Evolutionary conservation across 2,888 invertebrate species (phyloP), one percentile per base, ranked within the genome.

Genomic region (Luffia ferchaultella): DNA sequence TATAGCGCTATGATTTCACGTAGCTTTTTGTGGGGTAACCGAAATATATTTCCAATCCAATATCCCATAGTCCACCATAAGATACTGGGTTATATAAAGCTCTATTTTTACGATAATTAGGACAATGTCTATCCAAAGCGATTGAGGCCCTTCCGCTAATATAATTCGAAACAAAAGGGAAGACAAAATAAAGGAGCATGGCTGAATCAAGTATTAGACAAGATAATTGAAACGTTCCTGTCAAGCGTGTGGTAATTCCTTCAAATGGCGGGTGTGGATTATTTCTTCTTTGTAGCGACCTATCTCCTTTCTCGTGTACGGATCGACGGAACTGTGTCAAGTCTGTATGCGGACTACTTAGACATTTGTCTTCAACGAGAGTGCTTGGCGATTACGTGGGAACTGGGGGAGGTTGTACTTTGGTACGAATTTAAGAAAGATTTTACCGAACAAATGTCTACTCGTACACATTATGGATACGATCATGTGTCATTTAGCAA

Each of bases 211-310:
- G 40, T 47, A 18, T 17, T 47, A 40, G 1, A 16, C 52, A 57
- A 59, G 60, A 61, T 66, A 67, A 67, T 66, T 66, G 66, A 66
- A 67, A 66, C 60, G 62, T 62, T 66, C 61, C 61, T 44, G 55
- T 54, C 55, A 57, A 57, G 55, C 51, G 54, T 49, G 52, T 58
- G 59, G 63, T 62, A 62, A 64, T 64, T 61, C 62, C 55, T 55
- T 47, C 50, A 60, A 65, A 64, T 65, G 58, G 57, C 46, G 48
- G 58, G 58, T 63, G 30, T 30, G 30, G 30, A 30, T 30, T 30
- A 30, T 30, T 30, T 30, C 30, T 30, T 30, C 30, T 30, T 30
- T 30, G 30, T 30, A 30, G 3, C 30, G 30, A n/a, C n/a, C n/a
- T 12, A 12, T 30, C 30, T 30, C 30, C 30, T 30, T 12, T 12